Conservation (phyloP, 1,140 invertebrate genomes). For the Adelges cooleyi region DNA sequence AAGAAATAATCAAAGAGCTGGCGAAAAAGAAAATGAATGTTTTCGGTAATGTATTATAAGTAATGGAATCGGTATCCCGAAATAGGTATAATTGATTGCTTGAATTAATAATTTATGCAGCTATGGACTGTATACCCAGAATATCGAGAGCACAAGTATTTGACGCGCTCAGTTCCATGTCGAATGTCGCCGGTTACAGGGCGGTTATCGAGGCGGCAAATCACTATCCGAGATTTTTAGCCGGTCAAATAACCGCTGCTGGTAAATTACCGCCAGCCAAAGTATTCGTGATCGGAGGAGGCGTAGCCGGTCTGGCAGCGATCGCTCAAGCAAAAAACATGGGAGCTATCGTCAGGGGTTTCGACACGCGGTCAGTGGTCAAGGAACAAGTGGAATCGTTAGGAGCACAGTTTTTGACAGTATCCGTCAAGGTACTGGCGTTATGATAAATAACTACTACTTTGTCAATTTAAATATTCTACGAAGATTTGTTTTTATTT, state of each 20-base stretch:
- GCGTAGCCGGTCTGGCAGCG: conserved; percentile 75
- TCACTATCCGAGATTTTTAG: conserved; percentile 79
- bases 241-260: conserved; percentile 76
- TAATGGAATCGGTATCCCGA: too few relatives aligned
- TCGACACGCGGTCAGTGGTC: conserved; percentile 75
- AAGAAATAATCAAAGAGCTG: conserved; percentile 58
- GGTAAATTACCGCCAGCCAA: conserved; percentile 76
- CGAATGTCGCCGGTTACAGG: conserved; percentile 81
- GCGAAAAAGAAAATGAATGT: conserved; percentile 61
- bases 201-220: conserved; percentile 82
- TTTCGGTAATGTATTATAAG: conserved; percentile 50
- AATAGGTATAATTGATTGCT: too few relatives aligned
- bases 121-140: conserved; percentile 72
- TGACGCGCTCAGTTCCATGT: conserved; percentile 85
- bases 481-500: background rate
- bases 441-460: too few relatives aligned
- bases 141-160: conserved; percentile 78
- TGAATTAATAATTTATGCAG: conserved; percentile 37
- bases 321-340: conserved; percentile 76
- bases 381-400: conserved; percentile 82
- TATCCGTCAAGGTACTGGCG: conserved; percentile 53
- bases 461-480: too few relatives aligned
- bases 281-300: conserved; percentile 76
- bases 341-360: conserved; percentile 77
- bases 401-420: conserved; percentile 73